phyloP scores from a whole-genome alignment of 2,113 vertebrate species.

The Erythrolamprus reginae region DNA sequence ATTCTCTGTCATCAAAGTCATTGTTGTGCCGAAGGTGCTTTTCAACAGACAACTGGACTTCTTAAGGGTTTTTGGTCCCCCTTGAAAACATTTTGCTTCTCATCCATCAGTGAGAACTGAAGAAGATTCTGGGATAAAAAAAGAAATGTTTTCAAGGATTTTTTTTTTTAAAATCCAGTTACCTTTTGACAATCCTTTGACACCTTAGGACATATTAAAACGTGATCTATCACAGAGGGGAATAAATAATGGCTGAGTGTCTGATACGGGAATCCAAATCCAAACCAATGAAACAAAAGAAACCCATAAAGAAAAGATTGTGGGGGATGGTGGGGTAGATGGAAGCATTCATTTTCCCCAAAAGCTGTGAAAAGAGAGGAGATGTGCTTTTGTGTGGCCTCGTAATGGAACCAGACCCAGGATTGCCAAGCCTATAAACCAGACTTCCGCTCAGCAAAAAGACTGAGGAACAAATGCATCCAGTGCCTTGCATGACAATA shows the following conservation, averaged over 20 bases:
- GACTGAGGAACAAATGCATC: slow-evolving; percentile 32
- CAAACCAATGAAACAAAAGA: slow-evolving; percentile 28
- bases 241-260: slow-evolving; percentile 46
- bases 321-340: no score
- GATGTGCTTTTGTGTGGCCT: slow-evolving; percentile 43
- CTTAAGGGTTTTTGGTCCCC: no score
- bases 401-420: slow-evolving; percentile 23
- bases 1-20: not conserved
- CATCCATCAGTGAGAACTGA: not conserved
- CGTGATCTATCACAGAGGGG: slow-evolving; percentile 54
- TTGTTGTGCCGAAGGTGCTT: not conserved
- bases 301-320: not conserved
- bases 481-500: slow-evolving; percentile 22
- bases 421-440: not conserved
- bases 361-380: slow-evolving; percentile 38
- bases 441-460: slow-evolving; percentile 26
- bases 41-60: not conserved
- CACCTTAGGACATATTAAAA: slow-evolving; percentile 53
- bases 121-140: not conserved
- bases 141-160: not conserved
- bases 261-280: slow-evolving; percentile 43
- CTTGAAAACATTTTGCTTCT: not conserved
- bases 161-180: not conserved
- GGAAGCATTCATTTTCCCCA: slow-evolving; percentile 26
- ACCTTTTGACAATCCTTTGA: not conserved